Percentiles rank a stretch among this genome's conserved stretches.
Evolutionary conservation across 2,113 vertebrate species (phyloP).

Genomic region (Myrmophylax atrothorax): DNA sequence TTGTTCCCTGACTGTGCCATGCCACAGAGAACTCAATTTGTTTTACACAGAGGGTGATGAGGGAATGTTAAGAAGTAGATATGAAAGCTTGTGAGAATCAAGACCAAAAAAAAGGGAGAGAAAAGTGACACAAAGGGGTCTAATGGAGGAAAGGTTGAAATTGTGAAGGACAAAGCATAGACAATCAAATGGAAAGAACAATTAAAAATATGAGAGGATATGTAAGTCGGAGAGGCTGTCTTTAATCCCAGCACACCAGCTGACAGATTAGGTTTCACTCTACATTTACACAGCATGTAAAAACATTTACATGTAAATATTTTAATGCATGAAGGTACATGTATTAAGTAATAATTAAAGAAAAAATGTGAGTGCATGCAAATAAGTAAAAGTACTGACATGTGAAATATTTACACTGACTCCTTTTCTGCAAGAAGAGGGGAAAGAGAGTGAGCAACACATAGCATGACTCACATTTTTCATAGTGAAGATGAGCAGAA

Average conservation of each 20-base stretch:
- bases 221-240: not conserved
- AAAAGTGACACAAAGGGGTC: not conserved
- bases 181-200: not conserved
- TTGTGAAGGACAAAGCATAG: not conserved
- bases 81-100: not conserved
- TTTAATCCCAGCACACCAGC: not conserved
- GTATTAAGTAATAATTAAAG: not conserved
- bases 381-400: not conserved
- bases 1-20: not conserved
- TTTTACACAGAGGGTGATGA: not conserved
- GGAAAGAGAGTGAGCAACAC: fast-evolving
- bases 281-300: not conserved
- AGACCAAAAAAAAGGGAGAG: not conserved
- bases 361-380: not conserved
- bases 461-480: not conserved
- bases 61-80: not conserved
- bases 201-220: not conserved
- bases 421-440: not conserved
- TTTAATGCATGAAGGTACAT: not conserved
- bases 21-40: not conserved
- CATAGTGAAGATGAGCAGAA: not conserved
- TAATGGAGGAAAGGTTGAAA: not conserved
- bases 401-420: not conserved
- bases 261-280: not conserved
- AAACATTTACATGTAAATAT: not conserved